Conservation (phyloP, 1,140 invertebrate genomes). For the Pollicipes pollicipes region DNA sequence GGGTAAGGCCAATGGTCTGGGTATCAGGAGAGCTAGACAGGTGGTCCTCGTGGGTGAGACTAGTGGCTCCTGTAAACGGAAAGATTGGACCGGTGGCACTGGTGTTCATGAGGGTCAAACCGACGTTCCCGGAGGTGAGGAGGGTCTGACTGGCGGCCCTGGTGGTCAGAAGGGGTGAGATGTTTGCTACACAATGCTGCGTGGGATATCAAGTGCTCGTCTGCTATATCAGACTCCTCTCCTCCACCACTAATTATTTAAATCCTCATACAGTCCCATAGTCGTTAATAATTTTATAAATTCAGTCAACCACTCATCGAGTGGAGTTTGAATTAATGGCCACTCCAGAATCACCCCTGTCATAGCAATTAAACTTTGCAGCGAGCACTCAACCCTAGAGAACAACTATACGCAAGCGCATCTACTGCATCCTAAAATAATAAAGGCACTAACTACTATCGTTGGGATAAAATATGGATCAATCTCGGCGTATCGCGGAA, state of each 20-base stretch:
- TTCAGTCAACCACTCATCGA: background rate
- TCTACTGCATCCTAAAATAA: background rate
- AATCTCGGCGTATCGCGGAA: background rate
- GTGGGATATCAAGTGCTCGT: background rate
- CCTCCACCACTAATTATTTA: background rate
- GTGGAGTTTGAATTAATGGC: background rate
- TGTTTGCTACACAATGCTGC: too few species aligned
- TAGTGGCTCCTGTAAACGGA: too few species aligned
- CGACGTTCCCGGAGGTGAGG: too few species aligned
- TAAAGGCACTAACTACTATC: background rate
- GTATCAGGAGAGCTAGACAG: too few species aligned
- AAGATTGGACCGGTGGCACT: too few species aligned
- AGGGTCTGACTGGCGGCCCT: too few species aligned
- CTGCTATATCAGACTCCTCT: background rate
- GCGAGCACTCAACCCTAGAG: background rate
- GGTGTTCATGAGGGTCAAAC: too few species aligned
- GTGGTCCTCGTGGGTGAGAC: too few species aligned
- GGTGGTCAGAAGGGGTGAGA: too few species aligned
- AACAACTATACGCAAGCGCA: background rate
- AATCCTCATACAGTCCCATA: background rate
- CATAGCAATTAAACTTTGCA: background rate
- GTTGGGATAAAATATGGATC: background rate
- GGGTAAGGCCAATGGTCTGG: too few species aligned
- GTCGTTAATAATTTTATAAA: background rate
- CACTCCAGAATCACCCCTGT: background rate